These are phyloP conservation scores for Onychorhynchus coronatus DNA, from an alignment of 2,113 vertebrate genomes.

Conservation along the genomic window DNA sequence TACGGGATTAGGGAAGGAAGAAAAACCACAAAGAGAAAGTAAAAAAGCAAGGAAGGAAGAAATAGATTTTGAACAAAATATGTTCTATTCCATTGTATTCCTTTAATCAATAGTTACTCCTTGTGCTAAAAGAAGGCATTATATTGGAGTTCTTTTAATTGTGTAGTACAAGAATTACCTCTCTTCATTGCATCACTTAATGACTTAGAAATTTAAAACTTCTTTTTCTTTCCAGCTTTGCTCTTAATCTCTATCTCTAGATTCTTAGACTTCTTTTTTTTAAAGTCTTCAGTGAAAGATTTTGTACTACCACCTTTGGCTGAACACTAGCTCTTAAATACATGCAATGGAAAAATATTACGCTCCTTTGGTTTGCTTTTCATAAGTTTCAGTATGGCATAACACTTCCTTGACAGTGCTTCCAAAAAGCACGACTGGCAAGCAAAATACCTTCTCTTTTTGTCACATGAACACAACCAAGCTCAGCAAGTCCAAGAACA, in stretches of 20 bases:
- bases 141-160: not conserved
- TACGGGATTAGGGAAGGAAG: not conserved
- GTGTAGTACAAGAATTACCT: not conserved
- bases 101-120: not conserved
- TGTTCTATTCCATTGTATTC: not conserved
- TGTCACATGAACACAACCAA: not conserved
- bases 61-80: not conserved
- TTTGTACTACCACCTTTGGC: not conserved
- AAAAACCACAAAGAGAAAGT: not conserved
- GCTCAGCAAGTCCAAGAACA: not conserved
- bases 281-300: not conserved
- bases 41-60: not conserved
- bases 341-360: not conserved
- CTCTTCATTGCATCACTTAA: not conserved
- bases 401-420: not conserved
- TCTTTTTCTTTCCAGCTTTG: not conserved
- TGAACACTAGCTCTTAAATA: not conserved
- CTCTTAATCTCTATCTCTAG: not conserved
- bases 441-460: not conserved
- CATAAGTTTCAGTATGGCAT: not conserved
- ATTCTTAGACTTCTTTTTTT: not conserved
- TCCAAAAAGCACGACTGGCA: not conserved
- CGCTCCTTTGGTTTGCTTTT: not conserved
- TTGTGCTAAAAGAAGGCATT: not conserved
- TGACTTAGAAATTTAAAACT: not conserved